Evolutionary conservation across 2,888 invertebrate species (phyloP), one percentile per base, ranked within the genome.

Genomic region (Amphiduros pacificus): DNA sequence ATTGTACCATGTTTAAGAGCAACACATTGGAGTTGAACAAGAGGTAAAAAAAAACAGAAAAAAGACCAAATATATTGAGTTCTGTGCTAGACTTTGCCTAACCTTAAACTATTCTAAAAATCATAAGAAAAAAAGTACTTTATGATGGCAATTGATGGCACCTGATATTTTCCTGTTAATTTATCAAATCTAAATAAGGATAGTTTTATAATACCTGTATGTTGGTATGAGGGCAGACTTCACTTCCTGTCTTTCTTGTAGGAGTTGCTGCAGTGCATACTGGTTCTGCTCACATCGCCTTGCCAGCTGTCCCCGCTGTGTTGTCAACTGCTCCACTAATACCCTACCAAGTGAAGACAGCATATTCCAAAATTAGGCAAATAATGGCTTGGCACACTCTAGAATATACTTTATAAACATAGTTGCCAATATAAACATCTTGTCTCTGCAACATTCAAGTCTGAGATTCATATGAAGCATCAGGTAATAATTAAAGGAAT

Each of bases 321-420:
- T 87, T 0, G 93, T 93, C 69, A 94, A 82, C 83, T 95, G 94
- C 83, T 95, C 94, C 1, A 94, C 91, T 90, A 95, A 92, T 61
- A 94, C 87, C 80, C 94, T 94, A 76, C 44, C 85, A 67, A 27
- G 44, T 41, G 20, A 32, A 65, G 36, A 49, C n/a, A n/a, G n/a
- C 36, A 9, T 14, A 36, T 11, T 4, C 20, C 51, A 51, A 51
- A 51, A 48, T 11, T 48, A 48, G 6, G 14, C 49, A n/a, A 6
- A n/a, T 48, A 48, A 48, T 14, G 9, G 17, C 22, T 48, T 20
- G 22, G 6, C 9, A n/a, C 17, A n/a, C 14, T 6, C 49, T 48
- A 36, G 17, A 11, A 17, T 11, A 9, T 36, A 36, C 36, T 11
- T 17, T 36, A 11, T 17, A 36, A 36, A 36, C 17, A 36, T 36